A percentile compares a stretch with the other conserved stretches of the same genome.
These are phyloP conservation scores for Adoxophyes honmai DNA, from an alignment of 1,140 invertebrate genomes.

Conservation along the genomic window DNA sequence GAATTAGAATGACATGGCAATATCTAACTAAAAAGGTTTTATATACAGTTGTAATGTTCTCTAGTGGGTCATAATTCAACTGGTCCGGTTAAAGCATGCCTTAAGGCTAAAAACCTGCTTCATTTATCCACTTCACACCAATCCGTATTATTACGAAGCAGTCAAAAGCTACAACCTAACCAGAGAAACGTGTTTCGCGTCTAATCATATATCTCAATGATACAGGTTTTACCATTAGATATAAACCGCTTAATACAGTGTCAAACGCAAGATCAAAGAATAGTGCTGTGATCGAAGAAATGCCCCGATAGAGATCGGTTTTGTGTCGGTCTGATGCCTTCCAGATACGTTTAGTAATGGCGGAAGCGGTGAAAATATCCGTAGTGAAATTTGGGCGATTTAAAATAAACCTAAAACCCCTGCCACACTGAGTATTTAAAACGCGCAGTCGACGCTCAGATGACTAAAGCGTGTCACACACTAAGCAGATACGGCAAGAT, in stretches of 20 bases:
- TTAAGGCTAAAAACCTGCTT: too few species aligned
- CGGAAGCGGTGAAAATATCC: slow-evolving; percentile 17
- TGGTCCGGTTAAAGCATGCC: too few species aligned
- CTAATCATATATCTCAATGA: slow-evolving; percentile 6
- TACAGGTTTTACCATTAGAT: neutral
- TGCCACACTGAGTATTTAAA: neutral
- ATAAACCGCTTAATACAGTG: slow-evolving; percentile 2
- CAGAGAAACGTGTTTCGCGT: neutral
- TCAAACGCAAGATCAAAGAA: slow-evolving; percentile 7
- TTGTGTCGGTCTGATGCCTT: neutral
- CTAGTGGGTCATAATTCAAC: too few species aligned
- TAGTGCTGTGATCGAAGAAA: neutral
- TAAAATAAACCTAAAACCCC: too few species aligned
- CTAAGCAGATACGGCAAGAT: too few species aligned
- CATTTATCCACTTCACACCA: too few species aligned
- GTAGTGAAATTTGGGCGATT: neutral
- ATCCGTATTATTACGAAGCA: too few species aligned
- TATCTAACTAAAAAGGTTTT: too few species aligned
- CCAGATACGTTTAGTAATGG: slow-evolving; percentile 72
- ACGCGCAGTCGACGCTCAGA: neutral
- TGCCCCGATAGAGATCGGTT: neutral
- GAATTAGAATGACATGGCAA: too few species aligned
- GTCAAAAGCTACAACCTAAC: neutral
- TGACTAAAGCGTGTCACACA: too few species aligned
- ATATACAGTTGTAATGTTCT: too few species aligned